These are phyloP conservation scores for Premnoplex brunnescens DNA, from an alignment of 2,797 vertebrate genomes.

Conservation along the genomic window DNA sequence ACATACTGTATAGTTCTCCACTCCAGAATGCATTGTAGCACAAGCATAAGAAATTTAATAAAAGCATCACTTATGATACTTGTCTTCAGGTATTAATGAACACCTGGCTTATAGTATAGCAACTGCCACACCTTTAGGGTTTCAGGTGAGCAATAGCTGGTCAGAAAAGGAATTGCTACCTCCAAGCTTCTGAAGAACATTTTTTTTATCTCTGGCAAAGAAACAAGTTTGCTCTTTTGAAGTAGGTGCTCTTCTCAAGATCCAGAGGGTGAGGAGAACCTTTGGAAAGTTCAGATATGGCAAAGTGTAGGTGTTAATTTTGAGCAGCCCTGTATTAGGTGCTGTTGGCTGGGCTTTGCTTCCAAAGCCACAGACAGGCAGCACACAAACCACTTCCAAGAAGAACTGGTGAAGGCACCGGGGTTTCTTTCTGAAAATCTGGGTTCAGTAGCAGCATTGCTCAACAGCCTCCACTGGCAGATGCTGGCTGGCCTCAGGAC, in stretches of 20 bases:
- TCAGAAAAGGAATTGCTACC: neutral
- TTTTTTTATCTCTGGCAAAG: neutral
- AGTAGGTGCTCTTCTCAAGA: neutral
- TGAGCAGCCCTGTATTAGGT: neutral
- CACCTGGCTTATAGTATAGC: neutral
- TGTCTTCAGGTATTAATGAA: neutral
- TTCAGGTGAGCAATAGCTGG: neutral
- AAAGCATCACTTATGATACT: neutral
- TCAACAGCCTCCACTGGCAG: neutral
- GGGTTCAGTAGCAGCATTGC: neutral
- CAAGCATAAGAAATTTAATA: constrained; percentile 22
- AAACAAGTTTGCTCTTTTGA: neutral
- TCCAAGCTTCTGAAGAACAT: neutral
- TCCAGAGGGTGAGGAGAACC: neutral
- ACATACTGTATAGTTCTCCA: constrained; percentile 46
- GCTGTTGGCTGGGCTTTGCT: neutral
- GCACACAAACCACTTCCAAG: neutral
- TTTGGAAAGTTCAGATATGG: neutral
- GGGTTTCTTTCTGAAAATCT: neutral
- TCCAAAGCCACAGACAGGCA: neutral
- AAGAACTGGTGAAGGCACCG: accelerated
- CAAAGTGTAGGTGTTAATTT: accelerated
- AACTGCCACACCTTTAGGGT: neutral
- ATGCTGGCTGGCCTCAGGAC: neutral
- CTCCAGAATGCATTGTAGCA: neutral